phyloP scores from a whole-genome alignment of 2,113 vertebrate genomes.

The Nerophis ophidion region DNA sequence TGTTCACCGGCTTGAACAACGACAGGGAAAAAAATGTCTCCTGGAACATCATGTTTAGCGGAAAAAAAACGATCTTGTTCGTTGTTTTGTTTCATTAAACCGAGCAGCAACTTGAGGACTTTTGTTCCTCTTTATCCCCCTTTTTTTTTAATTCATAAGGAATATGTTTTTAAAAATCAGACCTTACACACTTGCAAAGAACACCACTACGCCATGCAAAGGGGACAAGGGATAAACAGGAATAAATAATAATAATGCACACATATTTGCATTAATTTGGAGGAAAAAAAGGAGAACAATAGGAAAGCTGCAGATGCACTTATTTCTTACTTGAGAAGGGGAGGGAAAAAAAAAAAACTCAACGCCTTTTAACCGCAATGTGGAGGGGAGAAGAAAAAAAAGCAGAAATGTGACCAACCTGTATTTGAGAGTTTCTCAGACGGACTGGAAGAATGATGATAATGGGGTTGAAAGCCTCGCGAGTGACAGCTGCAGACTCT shows the following conservation, averaged over 20 bases:
- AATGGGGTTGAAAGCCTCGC: conserved; percentile 47
- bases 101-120: background rate
- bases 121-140: background rate
- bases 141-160: conserved; percentile 7
- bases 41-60: background rate
- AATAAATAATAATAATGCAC: background rate
- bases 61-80: background rate
- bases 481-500: conserved; percentile 71
- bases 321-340: conserved; percentile 5
- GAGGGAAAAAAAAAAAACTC: background rate
- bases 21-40: background rate
- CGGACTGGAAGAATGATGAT: conserved; percentile 43
- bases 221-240: background rate
- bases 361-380: background rate
- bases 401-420: conserved; percentile 50
- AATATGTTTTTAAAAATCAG: background rate
- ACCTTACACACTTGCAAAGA: conserved; percentile 3
- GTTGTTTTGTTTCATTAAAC: no score
- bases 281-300: conserved; percentile 29
- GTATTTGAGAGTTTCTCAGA: conserved; percentile 37
- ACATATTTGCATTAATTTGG: conserved; percentile 6
- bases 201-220: background rate
- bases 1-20: conserved; percentile 38
- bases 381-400: background rate
- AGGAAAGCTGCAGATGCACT: conserved; percentile 1